Base-by-base conservation (phyloP, 2,888 invertebrate genomes). In the Gastracanthus pulcherrimus region DNA sequence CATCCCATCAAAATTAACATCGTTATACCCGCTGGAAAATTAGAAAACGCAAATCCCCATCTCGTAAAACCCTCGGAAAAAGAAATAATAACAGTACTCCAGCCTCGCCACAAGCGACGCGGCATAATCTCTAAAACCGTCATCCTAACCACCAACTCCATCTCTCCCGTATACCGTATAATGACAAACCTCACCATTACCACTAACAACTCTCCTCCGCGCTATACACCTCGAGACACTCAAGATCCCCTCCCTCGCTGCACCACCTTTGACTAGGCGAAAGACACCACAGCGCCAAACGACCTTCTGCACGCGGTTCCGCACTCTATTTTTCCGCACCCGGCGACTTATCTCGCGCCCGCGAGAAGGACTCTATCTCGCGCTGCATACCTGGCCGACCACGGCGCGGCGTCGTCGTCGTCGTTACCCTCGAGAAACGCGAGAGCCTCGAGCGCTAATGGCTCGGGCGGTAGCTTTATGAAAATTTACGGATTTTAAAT, bases 401-500 rank as follows among this genome's bases (percentile, higher is more conserved):
- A 38, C 51, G 23, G 38, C 38, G n/a, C 16, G 19, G 51, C 19
- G 26, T 26, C 26, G 13, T 41, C 41, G 51, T n/a, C 23, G 23
- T 51, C 51, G 23, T 55, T 31, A 34, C 13, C 16, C 55, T 55
- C 55, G 23, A 1, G 48, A 48, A 48, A 60, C 16, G 16, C 31
- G 16, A 62, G 60, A 62, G 19, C 62, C n/a, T 34, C 48, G 11
- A 26, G 16, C 48, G 45, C 38, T 11, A 75, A 77, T 76, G 69
- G 69, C 72, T 55, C 36, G 81, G 23, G 80, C 41, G 60, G 31
- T 70, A 62, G 70, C 83, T 83, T 87, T 86, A 86, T 86, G 86
- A 87, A 87, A 88, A 88, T 88, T 88, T 88, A 88, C 87, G 86
- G 85, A 86, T 88, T 87, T 86, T 86, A 88, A 87, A 87, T 86